phyloP scores from a whole-genome alignment of 2,797 vertebrate genomes.

The Malurus leucopterus region DNA sequence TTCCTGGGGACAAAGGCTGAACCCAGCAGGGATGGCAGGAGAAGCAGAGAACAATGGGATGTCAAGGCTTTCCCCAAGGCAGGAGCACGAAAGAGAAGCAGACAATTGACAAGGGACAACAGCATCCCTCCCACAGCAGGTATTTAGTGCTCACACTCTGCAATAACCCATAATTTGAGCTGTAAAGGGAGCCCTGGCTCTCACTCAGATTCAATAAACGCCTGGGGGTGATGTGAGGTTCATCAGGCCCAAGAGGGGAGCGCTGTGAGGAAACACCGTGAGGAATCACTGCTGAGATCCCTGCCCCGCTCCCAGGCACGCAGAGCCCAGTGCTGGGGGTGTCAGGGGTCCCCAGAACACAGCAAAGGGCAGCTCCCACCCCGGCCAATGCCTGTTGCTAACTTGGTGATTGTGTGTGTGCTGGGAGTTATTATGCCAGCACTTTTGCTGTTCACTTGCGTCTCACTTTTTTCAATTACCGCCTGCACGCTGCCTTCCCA shows the following conservation, averaged over 20 bases:
- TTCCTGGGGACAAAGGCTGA: neutral
- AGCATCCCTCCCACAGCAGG: neutral
- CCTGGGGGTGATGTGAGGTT: neutral
- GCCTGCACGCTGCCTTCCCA: conserved; percentile 18
- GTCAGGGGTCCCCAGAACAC: neutral
- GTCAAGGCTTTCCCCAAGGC: neutral
- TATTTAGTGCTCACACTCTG: neutral
- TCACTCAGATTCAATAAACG: neutral
- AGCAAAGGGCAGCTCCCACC: neutral
- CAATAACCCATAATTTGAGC: neutral
- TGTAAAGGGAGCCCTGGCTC: neutral
- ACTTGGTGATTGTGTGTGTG: neutral
- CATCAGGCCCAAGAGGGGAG: neutral
- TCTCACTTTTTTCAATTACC: conserved; percentile 48
- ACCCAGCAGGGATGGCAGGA: accelerated
- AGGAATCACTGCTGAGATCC: accelerated
- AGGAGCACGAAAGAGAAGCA: neutral
- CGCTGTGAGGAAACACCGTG: accelerated
- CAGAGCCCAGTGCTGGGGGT: accelerated
- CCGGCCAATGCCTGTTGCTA: neutral
- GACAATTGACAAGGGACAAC: neutral
- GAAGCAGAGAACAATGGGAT: neutral
- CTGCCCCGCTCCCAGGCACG: neutral
- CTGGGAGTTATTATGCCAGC: neutral
- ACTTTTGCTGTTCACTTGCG: accelerated